These are phyloP conservation scores for Polyommatus icarus DNA, from an alignment of 2,888 invertebrate genomes.

Conservation along the genomic window DNA sequence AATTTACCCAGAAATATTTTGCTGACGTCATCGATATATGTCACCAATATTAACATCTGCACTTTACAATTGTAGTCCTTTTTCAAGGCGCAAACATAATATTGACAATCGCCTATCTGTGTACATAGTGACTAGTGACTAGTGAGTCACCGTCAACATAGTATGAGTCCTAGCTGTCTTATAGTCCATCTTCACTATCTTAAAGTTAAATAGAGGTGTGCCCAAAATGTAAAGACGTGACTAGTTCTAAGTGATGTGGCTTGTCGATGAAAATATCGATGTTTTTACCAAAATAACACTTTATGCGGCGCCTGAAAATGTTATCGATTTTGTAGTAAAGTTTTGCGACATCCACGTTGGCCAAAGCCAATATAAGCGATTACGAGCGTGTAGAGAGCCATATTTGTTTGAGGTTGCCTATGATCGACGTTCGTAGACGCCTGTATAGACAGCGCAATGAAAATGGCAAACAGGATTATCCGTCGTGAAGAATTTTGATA, in stretches of 20 bases:
- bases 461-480: too few species aligned
- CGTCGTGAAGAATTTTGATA: too few species aligned
- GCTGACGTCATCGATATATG: neutral
- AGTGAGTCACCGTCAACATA: conserved; percentile 10
- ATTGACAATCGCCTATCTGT: neutral
- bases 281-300: neutral
- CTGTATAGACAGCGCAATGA: too few species aligned
- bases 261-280: neutral
- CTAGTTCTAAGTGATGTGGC: neutral
- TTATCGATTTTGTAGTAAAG: too few species aligned
- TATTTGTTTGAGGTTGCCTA: too few species aligned
- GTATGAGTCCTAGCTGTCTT: neutral
- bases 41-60: neutral
- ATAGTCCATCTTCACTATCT: neutral
- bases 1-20: neutral
- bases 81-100: neutral
- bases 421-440: too few species aligned
- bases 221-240: neutral
- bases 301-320: too few species aligned
- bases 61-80: neutral
- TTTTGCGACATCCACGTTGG: too few species aligned
- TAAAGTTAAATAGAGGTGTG: neutral
- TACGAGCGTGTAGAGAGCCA: too few species aligned
- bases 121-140: too few species aligned
- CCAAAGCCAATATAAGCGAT: too few species aligned